Conservation (phyloP, 2,797 vertebrate species). For the Lagocephalus sceleratus region DNA sequence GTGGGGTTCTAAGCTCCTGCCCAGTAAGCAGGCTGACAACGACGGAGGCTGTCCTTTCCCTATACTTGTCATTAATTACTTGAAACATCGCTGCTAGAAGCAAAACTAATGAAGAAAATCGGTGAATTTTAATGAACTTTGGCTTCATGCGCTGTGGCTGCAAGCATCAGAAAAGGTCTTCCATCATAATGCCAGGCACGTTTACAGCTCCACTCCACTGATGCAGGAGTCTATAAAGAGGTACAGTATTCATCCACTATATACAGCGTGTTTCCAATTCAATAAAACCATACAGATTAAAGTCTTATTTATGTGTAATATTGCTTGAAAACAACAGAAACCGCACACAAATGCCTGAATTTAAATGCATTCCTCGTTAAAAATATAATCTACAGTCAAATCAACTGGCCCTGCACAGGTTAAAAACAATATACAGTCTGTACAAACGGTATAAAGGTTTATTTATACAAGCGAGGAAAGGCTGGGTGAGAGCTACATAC, state of each 20-base stretch:
- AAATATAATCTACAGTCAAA: constrained; percentile 10
- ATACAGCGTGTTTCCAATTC: not conserved
- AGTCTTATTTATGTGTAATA: constrained; percentile 8
- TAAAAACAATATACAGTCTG: constrained; percentile 26
- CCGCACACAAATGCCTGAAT: constrained; percentile 2
- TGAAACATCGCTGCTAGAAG: not conserved
- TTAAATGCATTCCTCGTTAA: constrained; percentile 11
- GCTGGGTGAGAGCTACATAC: constrained; percentile 38
- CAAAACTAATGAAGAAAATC: not conserved
- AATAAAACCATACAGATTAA: not conserved
- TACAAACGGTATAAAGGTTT: constrained; percentile 40
- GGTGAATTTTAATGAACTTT: not conserved
- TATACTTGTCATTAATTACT: not conserved
- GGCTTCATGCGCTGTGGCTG: not conserved
- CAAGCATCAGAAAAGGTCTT: not conserved
- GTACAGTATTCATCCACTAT: not conserved
- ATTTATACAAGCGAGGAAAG: constrained; percentile 21
- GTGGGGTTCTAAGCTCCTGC: not conserved
- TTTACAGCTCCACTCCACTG: not conserved
- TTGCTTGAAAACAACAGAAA: constrained; percentile 11
- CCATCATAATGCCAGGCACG: not conserved
- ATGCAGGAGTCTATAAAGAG: not conserved
- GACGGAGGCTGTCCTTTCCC: not conserved
- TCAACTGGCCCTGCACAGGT: constrained; percentile 7
- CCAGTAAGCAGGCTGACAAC: not conserved